Conservation (phyloP, 2,113 vertebrate species). For the Apodemus speciosus region DNA sequence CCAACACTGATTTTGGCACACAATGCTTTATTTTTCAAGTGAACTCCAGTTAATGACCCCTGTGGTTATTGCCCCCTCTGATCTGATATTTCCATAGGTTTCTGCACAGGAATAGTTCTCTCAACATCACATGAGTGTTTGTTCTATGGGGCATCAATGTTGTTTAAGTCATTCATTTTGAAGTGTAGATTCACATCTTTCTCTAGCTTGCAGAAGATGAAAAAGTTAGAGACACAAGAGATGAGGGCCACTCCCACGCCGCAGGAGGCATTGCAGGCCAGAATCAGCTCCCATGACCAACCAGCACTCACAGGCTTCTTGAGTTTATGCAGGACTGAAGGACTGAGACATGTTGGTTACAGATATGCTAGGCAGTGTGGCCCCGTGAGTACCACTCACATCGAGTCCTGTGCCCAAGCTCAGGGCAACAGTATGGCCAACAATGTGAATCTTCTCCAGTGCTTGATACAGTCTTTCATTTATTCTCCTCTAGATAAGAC, state of each 20-base stretch:
- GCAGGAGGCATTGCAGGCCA: not conserved
- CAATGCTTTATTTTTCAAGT: slow-evolving; percentile 56
- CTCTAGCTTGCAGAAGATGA: slow-evolving; percentile 9
- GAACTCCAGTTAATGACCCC: not conserved
- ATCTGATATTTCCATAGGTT: not conserved
- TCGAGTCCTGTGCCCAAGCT: slow-evolving; percentile 1
- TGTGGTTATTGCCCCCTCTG: not conserved
- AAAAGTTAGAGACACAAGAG: not conserved
- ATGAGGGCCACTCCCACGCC: not conserved
- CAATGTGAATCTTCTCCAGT: not conserved
- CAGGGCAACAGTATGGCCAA: not conserved
- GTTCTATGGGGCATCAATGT: not conserved
- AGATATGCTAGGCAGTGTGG: not conserved
- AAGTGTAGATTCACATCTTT: not conserved
- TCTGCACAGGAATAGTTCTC: not conserved
- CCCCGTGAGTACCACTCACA: not conserved
- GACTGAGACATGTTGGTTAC: not conserved
- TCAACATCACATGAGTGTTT: not conserved
- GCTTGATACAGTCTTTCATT: slow-evolving; percentile 13
- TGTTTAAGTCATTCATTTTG: not conserved
- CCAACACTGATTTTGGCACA: slow-evolving; percentile 14
- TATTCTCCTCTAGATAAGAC: slow-evolving; percentile 33
- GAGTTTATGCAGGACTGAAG: not conserved
- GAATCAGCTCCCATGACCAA: not conserved
- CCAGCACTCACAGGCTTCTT: not conserved